These are phyloP conservation scores for Puffinus mauretanicus DNA, from an alignment of 2,113 vertebrate species.

Conservation along the genomic window DNA sequence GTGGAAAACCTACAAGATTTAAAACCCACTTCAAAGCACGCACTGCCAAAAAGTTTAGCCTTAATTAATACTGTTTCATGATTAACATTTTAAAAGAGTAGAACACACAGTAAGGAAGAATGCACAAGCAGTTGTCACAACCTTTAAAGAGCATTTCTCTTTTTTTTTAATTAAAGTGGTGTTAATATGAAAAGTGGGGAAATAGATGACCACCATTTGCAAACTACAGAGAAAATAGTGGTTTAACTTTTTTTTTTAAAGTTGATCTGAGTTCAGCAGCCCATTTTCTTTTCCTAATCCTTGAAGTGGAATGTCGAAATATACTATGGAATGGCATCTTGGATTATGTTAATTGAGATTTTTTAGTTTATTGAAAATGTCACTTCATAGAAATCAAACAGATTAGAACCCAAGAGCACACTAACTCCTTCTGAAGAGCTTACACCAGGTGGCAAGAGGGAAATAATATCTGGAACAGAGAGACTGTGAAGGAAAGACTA, in stretches of 20 bases:
- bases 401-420: not conserved
- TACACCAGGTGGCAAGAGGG: not conserved
- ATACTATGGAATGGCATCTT: not conserved
- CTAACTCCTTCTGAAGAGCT: not conserved
- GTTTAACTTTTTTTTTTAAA: not conserved
- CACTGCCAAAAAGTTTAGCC: not conserved
- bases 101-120: not conserved
- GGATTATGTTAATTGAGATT: conserved; percentile 47
- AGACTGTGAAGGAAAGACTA: not conserved
- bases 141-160: rapidly evolving
- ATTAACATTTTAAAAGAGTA: not conserved
- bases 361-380: conserved; percentile 40
- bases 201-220: not conserved
- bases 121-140: not conserved
- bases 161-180: not conserved
- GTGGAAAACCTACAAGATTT: not conserved
- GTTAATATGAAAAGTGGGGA: not conserved
- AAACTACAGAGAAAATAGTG: not conserved
- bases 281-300: not conserved
- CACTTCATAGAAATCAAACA: not conserved
- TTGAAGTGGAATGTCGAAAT: not conserved
- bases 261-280: not conserved
- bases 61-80: not conserved
- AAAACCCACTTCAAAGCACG: not conserved
- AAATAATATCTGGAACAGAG: not conserved